Evolutionary conservation across 2,113 vertebrate species (phyloP).

Genomic region (Numenius arquata): DNA sequence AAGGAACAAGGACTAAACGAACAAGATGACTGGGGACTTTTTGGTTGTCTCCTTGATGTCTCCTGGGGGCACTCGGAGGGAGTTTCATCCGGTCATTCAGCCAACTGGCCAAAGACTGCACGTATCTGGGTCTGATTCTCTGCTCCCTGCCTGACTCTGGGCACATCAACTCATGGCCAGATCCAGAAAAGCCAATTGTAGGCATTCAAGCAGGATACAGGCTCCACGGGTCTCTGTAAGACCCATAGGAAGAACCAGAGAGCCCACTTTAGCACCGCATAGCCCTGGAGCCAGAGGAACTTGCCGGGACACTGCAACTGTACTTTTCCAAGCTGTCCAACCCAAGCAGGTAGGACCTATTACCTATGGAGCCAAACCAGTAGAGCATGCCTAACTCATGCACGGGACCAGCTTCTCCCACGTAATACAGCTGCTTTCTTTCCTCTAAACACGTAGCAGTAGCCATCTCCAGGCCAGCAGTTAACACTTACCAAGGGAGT

Average conservation of each 20-base stretch:
- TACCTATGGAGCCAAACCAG: neutral
- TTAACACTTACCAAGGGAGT: neutral
- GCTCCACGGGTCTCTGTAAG: neutral
- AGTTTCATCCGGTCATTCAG: neutral
- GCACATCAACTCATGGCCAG: neutral
- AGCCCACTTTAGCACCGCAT: fast-evolving
- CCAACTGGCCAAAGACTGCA: neutral
- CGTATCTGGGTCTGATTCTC: neutral
- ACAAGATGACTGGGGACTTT: neutral
- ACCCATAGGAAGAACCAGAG: neutral
- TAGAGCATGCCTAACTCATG: neutral
- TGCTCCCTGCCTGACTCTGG: neutral
- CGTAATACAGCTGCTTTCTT: neutral
- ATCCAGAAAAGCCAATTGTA: neutral
- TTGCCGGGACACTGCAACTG: neutral
- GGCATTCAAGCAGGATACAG: neutral
- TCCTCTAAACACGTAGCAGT: neutral
- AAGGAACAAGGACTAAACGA: neutral
- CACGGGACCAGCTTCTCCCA: neutral
- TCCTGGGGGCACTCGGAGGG: neutral
- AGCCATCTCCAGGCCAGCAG: neutral
- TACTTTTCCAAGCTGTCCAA: neutral
- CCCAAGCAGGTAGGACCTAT: neutral
- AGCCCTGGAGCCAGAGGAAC: neutral
- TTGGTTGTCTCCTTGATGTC: neutral